phyloP scores from a whole-genome alignment of 2,113 vertebrate genomes.

The Erythrocebus patas region DNA sequence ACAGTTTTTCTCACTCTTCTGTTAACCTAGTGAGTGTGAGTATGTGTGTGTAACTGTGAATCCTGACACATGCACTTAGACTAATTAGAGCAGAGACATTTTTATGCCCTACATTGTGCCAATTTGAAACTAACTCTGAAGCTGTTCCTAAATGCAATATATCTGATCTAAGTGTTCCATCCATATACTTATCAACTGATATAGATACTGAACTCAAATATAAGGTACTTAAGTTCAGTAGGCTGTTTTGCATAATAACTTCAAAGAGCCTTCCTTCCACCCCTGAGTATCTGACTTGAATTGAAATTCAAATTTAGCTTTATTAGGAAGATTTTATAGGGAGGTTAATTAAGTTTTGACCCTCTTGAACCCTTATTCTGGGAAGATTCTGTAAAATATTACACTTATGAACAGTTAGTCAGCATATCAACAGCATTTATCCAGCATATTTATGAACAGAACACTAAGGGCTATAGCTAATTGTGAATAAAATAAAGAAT shows the following conservation, averaged over 20 bases:
- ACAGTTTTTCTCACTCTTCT: neutral
- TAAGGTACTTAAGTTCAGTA: neutral
- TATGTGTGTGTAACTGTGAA: neutral
- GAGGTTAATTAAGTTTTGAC: neutral
- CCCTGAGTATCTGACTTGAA: neutral
- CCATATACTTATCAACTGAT: neutral
- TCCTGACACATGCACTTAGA: neutral
- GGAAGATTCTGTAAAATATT: slow-evolving; percentile 26
- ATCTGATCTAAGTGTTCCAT: neutral
- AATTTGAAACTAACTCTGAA: slow-evolving; percentile 10
- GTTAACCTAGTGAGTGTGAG: neutral
- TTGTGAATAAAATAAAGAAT: neutral
- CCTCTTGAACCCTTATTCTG: neutral
- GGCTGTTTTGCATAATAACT: neutral
- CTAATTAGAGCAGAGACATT: neutral
- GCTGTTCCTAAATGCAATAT: neutral
- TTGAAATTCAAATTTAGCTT: neutral
- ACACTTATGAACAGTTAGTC: neutral
- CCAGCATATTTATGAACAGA: neutral
- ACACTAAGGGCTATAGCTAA: neutral
- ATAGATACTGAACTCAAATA: neutral
- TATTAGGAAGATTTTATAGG: neutral
- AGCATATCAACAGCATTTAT: neutral
- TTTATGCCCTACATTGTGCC: neutral
- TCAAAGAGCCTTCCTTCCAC: neutral